Evolutionary conservation across 35 echinoderm and acorn worm species (phyloP), one percentile per base, ranked within the genome.

Genomic region (Patiria miniata): DNA sequence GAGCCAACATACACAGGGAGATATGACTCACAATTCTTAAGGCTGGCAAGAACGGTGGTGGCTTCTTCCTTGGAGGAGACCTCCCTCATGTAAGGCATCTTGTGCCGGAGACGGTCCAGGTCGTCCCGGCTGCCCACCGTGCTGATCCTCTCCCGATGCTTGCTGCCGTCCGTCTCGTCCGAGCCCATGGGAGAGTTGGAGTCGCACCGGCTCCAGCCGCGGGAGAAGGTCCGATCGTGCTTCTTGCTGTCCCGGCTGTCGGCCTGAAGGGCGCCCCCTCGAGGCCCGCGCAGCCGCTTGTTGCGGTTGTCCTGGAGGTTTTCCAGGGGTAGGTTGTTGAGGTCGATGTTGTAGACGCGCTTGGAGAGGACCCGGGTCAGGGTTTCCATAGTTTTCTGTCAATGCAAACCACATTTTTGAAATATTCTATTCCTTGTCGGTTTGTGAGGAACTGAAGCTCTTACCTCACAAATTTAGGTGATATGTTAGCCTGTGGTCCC

Each of bases 361-460:
- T 83, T 89, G 57, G 96, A 89, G 23, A 99, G 78, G 2, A 99
- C 86, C 85, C 89, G 91, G 68, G 96, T 99, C 83, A 99, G 52
- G 18, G 95, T 99, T 21, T 94, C 96, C 96, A 99, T 99, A 37
- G 96, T 99, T 93, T 91, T 92, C 96, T 99, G 77, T 65, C 47
- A 80, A 78, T 47, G 0, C 2, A 36, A 37, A 81, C 30, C 54
- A 40, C 15, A n/a, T n/a, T n/a, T n/a, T n/a, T n/a, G n/a, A n/a
- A n/a, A n/a, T n/a, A n/a, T n/a, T n/a, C n/a, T n/a, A n/a, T n/a
- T n/a, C n/a, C n/a, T n/a, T n/a, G n/a, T n/a, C n/a, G n/a, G n/a
- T n/a, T n/a, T n/a, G n/a, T n/a, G n/a, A n/a, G n/a, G n/a, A n/a
- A n/a, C n/a, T n/a, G n/a, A n/a, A n/a, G n/a, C n/a, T n/a, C n/a